Base-by-base conservation (phyloP, 2,797 vertebrate genomes). In the Spea hammondii region DNA sequence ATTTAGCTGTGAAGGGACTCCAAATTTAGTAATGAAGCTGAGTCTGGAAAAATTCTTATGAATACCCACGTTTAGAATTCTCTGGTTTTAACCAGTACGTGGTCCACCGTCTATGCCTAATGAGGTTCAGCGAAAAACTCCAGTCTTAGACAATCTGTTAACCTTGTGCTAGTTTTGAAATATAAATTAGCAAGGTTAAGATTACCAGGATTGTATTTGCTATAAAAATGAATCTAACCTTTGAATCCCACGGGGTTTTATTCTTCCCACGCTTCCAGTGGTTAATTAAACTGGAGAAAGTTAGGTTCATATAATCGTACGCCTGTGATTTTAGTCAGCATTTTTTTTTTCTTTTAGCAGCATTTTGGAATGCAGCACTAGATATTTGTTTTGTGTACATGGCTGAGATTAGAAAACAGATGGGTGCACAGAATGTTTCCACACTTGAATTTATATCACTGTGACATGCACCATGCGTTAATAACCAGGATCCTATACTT, bases 401-500 rank as follows among this genome's bases (percentile, higher is more conserved):
- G 50, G 67, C 69, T 77, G 62, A 67, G 69, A 72, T 51, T 47
- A 76, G 68, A 67, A 81, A 81, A 72, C 79, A 80, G 79, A 77
- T 77, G 79, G 79, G 70, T 68, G 74, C 69, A 6, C 74, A 77
- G 79, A 81, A 66, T 81, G 79, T 81, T 77, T 77, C 69, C 79
- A 81, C 79, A 81, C 79, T 77, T 77, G 69, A 76, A 67, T 77
- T 81, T 81, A 70, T 70, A 77, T 81, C 79, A 81, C 72, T 72
- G 62, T 72, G 79, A 72, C 74, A 77, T 72, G 70, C 78, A 77
- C 69, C 74, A 81, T 76, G 74, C 79, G 77, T 77, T 77, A 81
- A 81, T 81, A 81, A 81, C 72, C 78, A 79, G 78, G 72, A 79
- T 79, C 72, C 65, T 75, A 79, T 79, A 74, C 72, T 79, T 79